Base-by-base conservation (phyloP, 2,888 invertebrate species). In the Pteria penguin region DNA sequence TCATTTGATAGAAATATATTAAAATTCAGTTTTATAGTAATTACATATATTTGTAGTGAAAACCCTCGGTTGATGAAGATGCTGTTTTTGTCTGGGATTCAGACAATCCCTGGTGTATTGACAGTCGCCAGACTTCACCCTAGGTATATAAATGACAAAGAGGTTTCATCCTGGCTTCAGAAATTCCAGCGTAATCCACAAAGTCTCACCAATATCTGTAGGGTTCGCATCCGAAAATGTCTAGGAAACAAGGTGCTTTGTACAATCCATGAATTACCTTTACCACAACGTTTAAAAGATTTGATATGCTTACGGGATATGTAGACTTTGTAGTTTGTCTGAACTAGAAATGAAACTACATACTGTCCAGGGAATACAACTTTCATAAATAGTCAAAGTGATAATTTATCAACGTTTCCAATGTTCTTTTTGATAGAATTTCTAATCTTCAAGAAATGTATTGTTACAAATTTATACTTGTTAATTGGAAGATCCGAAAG, bases 211-310 rank as follows among this genome's bases (percentile, higher is more conserved):
- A 79, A 80, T 52, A 29, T 83, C 2, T 84, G 82, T 70, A 80
- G 86, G 29, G 79, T 82, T 31, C 70, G 74, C 36, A 74, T 86
- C 5, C 69, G 86, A 36, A 70, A 76, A 22, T 78, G 78, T 61
- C 79, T 85, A 45, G 84, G 84, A 3, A 84, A 86, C 70, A 84
- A 79, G 61, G 71, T 84, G 32, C 73, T 86, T 18, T 78, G 60
- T 60, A 65, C 65, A 45, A 62, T 72, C 5, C 72, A 80, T 26
- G 54, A 24, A 32, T 52, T 84, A 45, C 78, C 80, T 18, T 54
- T 86, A 55, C 86, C 86, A 11, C 76, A 63, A 2, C 72, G 75
- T 11, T 45, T 86, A 61, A 84, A 84, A 68, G 68, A 80, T 26
- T 86, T 73, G 72, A 66, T 86, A 1, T 79, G 78, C 18, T 68